A percentile compares a stretch with the other conserved stretches of the same genome.
phyloP scores from a whole-genome alignment of 2,113 vertebrate species.

The Pygoscelis antarcticus region DNA sequence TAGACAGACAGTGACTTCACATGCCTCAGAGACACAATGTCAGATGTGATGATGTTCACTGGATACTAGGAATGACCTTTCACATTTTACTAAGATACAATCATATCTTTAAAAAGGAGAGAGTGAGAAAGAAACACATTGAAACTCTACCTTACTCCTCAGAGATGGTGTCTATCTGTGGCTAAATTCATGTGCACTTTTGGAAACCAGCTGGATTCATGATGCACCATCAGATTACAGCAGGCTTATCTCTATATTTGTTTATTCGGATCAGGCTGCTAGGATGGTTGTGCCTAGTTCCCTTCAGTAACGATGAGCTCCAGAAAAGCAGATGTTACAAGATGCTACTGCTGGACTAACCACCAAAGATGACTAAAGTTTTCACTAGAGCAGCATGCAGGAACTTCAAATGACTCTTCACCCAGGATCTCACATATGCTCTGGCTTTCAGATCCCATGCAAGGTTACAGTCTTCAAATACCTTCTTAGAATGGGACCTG shows the following conservation, averaged over 20 bases:
- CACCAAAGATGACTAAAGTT: background rate
- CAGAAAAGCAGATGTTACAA: background rate
- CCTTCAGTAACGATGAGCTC: background rate
- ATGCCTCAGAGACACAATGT: background rate
- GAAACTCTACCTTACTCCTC: background rate
- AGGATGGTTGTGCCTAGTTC: rapidly evolving
- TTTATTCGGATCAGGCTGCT: background rate
- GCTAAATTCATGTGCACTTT: background rate
- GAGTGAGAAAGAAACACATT: background rate
- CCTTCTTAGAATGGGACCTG: rapidly evolving
- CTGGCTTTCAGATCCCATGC: background rate
- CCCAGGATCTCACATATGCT: background rate
- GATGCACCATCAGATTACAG: background rate
- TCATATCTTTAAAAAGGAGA: background rate
- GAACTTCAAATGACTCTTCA: background rate
- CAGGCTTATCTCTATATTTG: background rate
- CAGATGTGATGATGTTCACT: background rate
- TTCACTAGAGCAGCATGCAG: background rate
- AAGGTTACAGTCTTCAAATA: background rate
- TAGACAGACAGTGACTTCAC: background rate
- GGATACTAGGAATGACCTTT: background rate
- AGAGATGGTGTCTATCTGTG: background rate
- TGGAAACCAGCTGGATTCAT: background rate
- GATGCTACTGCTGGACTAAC: background rate
- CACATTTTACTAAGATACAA: background rate